Percentiles rank a stretch among this genome's conserved stretches.
Evolutionary conservation across 2,888 invertebrate genomes (phyloP).

Genomic region (Busseola fusca): DNA sequence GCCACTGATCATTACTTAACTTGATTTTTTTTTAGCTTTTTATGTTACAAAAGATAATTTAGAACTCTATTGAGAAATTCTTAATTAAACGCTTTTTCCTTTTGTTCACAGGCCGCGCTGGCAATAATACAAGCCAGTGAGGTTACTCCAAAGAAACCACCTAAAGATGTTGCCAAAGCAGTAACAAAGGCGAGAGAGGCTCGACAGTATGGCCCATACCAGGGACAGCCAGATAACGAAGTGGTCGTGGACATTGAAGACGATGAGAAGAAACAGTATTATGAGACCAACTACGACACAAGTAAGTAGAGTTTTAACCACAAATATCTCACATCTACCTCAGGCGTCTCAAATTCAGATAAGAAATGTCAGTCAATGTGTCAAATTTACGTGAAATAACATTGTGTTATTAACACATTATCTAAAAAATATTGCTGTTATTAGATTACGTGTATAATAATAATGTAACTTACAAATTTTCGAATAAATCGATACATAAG

Average conservation of each 20-base stretch:
- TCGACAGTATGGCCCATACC: slow-evolving; percentile 70
- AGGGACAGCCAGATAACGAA: slow-evolving; percentile 85
- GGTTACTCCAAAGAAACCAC: slow-evolving; percentile 66
- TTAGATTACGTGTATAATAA: too few species aligned
- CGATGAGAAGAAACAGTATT: slow-evolving; percentile 92
- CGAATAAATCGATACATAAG: too few species aligned
- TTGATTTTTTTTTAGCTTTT: background rate
- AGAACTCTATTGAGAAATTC: background rate
- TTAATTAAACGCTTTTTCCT: slow-evolving; percentile 32
- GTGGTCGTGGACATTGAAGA: slow-evolving; percentile 93
- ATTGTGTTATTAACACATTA: too few species aligned
- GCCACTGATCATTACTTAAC: background rate
- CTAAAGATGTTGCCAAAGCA: slow-evolving; percentile 61
- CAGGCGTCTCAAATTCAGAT: too few species aligned
- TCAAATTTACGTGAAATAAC: too few species aligned
- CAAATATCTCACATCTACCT: too few species aligned
- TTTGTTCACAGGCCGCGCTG: slow-evolving; percentile 80
- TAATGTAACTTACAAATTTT: too few species aligned
- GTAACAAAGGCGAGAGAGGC: slow-evolving; percentile 66
- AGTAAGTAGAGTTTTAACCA: slow-evolving; percentile 90
- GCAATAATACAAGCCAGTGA: slow-evolving; percentile 78
- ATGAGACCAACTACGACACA: slow-evolving; percentile 92
- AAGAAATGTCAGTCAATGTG: too few species aligned
- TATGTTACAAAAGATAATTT: background rate
- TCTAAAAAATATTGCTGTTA: too few species aligned